Evolutionary conservation across 2,888 invertebrate species (phyloP), one percentile per base, ranked within the genome.

Genomic region (Dysmachus trigonus): DNA sequence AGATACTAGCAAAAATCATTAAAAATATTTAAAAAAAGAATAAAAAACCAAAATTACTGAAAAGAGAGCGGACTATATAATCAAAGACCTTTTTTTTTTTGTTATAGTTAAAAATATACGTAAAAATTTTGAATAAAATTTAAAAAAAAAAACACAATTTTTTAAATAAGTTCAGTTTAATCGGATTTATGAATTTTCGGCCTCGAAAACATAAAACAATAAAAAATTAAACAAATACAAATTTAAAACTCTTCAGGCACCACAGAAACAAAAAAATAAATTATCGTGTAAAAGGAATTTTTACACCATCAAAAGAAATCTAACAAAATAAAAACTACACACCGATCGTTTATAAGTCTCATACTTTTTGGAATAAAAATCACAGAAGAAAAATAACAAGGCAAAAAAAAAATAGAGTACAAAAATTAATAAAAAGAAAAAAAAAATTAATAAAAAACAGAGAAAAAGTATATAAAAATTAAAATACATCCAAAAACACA

Each of bases 361-460:
- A 73, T 15, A 72, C 79, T 22, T 51, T 22, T 62, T 35, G 73
- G 35, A 82, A 83, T n/a, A 83, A 72, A 38, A 83, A 27, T 62
- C 62, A 18, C 7, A 82, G 22, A 7, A 51, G 51, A 79, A 82
- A 47, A 62, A 31, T 33, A 53, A 77, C 38, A 8, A 30, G n/a
- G 13, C 13, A 79, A 47, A 27, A 47, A 81, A 22, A 31, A 79
- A 41, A 51, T 51, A 51, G 62, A 62, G 35, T 73, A 31, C 73
- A 33, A 33, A 74, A 74, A 13, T 33, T 31, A 73, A 41, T 8
- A 77, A 77, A 77, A 77, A 77, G 1, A 47, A 27, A 13, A 77
- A 47, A 22, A 41, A 77, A 77, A 0, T 8, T 7, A 77, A 77
- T 2, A 41, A 27, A 41, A 35, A 18, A 18, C 15, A 33, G n/a